Percentiles rank a stretch among this genome's conserved stretches.
Evolutionary conservation across 64 coral and sea anemone genomes (phyloP).

Genomic region (Pachyseris speciosa): DNA sequence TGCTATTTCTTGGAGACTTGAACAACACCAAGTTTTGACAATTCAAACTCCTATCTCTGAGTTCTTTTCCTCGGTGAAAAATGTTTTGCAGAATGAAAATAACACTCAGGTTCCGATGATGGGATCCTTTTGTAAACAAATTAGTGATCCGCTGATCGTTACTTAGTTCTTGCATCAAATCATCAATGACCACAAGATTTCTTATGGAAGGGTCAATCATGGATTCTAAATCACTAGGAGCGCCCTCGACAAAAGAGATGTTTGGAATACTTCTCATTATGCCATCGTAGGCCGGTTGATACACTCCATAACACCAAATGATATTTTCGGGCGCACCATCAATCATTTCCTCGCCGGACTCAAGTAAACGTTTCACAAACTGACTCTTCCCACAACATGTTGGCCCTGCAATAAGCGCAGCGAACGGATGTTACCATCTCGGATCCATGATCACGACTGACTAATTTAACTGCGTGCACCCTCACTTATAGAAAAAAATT

Average conservation of each 20-base stretch:
- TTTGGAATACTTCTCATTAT: slow-evolving; percentile 47
- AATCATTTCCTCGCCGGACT: too few species aligned
- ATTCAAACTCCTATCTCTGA: slow-evolving; percentile 32
- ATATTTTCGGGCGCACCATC: too few species aligned
- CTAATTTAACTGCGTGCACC: not conserved
- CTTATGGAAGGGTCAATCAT: slow-evolving; percentile 42
- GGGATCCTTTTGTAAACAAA: too few species aligned
- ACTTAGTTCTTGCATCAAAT: slow-evolving; percentile 61
- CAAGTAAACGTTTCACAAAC: too few species aligned
- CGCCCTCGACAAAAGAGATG: slow-evolving; percentile 56
- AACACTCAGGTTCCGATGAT: too few species aligned
- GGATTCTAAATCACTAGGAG: too few species aligned
- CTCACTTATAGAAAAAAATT: not conserved
- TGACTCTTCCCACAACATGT: slow-evolving; percentile 56
- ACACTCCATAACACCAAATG: slow-evolving; percentile 66
- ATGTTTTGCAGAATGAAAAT: too few species aligned
- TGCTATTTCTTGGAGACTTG: too few species aligned
- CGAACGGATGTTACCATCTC: slow-evolving; percentile 62
- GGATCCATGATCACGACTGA: slow-evolving; percentile 64
- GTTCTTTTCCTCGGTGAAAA: too few species aligned
- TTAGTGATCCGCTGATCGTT: slow-evolving; percentile 1
- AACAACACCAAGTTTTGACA: too few species aligned
- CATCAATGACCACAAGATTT: slow-evolving; percentile 44
- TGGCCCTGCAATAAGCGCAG: slow-evolving; percentile 38
- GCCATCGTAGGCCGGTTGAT: slow-evolving; percentile 33